A percentile compares a stretch with the other conserved stretches of the same genome.
phyloP scores from a whole-genome alignment of 1,140 invertebrate genomes.

The Catajapyx aquilonaris region DNA sequence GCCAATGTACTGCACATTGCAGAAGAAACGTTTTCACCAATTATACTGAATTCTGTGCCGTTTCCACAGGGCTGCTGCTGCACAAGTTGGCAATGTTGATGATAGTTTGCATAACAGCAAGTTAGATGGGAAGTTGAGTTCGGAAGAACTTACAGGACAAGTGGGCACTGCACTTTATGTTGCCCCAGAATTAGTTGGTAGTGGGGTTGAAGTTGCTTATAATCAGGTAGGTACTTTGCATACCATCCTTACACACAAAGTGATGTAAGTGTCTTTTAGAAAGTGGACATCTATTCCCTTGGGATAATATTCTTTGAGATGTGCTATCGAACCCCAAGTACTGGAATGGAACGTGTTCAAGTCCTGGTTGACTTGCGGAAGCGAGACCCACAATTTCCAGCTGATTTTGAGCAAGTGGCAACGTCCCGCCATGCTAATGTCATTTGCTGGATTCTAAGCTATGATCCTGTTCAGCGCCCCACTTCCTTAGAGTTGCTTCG shows the following conservation, averaged over 20 bases:
- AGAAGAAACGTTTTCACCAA: not conserved
- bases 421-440: no score
- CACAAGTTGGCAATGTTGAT: no score
- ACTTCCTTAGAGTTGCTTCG: slow-evolving; percentile 60
- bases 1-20: no score
- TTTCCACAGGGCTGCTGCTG: no score
- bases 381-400: slow-evolving; percentile 41
- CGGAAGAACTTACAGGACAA: slow-evolving; percentile 53
- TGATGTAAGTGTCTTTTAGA: slow-evolving; percentile 42
- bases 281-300: slow-evolving; percentile 83
- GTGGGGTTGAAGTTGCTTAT: no score
- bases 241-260: no score
- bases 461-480: slow-evolving; percentile 60
- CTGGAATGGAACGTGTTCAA: slow-evolving; percentile 71
- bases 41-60: no score
- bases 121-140: no score
- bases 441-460: slow-evolving; percentile 54
- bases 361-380: slow-evolving; percentile 44
- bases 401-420: slow-evolving; percentile 35
- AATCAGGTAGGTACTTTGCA: no score
- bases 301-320: slow-evolving; percentile 91
- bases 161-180: slow-evolving; percentile 87
- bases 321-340: slow-evolving; percentile 60
- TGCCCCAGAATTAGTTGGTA: slow-evolving; percentile 82
- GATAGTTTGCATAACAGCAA: no score